Evolutionary conservation across 2,797 vertebrate species (phyloP).

Genomic region (Simalia tracyae): DNA sequence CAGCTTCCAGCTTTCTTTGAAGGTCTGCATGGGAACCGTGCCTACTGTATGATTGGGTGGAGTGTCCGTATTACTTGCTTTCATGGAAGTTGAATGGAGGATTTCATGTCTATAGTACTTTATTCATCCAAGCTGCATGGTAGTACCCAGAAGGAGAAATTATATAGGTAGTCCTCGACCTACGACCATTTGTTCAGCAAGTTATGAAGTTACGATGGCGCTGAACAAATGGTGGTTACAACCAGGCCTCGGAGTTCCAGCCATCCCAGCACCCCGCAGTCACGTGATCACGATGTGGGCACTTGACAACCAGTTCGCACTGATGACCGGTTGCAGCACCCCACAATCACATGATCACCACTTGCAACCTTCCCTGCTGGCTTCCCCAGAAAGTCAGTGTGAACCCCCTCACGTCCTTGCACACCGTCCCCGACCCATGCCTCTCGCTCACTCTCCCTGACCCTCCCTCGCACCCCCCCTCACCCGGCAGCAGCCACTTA

Average conservation of each 20-base stretch:
- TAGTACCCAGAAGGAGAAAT: not conserved
- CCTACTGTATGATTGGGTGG: not conserved
- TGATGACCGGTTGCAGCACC: not conserved
- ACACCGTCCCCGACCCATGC: no score
- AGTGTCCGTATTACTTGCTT: not conserved
- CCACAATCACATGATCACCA: not conserved
- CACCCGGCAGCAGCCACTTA: not conserved
- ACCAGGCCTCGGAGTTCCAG: not conserved
- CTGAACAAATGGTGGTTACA: not conserved
- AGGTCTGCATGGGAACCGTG: not conserved
- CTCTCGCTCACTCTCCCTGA: not conserved
- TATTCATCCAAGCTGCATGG: not conserved
- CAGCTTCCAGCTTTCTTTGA: not conserved
- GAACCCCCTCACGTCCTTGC: no score
- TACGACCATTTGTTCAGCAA: not conserved
- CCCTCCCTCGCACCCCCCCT: not conserved
- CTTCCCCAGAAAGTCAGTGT: not conserved
- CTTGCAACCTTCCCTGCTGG: not conserved
- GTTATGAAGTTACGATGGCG: not conserved
- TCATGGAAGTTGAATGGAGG: not conserved
- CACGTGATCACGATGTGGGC: not conserved
- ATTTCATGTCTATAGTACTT: not conserved
- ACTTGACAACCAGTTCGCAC: not conserved
- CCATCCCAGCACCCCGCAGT: not conserved
- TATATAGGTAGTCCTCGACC: not conserved